Percentiles rank a stretch among this genome's conserved stretches.
These are phyloP conservation scores for Eupithecia abbreviata DNA, from an alignment of 2,888 invertebrate species.

Conservation along the genomic window DNA sequence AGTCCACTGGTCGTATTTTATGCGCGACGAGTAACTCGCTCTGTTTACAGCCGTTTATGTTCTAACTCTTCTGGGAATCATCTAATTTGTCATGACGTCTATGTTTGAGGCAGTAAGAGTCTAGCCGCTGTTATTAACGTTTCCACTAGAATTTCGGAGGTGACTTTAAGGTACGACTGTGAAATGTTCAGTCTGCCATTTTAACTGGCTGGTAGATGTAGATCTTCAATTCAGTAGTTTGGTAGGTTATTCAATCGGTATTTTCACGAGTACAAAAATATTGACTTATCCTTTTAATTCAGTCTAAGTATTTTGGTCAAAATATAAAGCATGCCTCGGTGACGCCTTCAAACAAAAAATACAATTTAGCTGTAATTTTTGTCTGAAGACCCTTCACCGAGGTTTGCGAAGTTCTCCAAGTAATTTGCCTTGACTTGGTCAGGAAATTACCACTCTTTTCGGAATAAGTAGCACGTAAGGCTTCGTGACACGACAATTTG, in stretches of 20 bases:
- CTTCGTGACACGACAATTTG: slow-evolving; percentile 41
- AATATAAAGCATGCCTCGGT: not conserved
- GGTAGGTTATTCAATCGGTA: not conserved
- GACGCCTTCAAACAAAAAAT: too few species aligned
- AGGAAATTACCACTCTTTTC: slow-evolving; percentile 44
- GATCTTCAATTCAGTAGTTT: not conserved
- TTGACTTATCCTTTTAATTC: not conserved
- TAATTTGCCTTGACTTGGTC: slow-evolving; percentile 40
- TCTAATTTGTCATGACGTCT: slow-evolving; percentile 35
- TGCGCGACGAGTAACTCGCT: slow-evolving; percentile 33
- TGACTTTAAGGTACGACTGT: not conserved
- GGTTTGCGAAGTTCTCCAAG: slow-evolving; percentile 27
- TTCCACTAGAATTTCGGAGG: not conserved
- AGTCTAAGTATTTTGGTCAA: slow-evolving; percentile 8
- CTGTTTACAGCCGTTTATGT: slow-evolving; percentile 38
- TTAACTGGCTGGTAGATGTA: not conserved
- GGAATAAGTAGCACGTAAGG: slow-evolving; percentile 36
- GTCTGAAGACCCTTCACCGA: slow-evolving; percentile 8
- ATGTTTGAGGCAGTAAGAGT: not conserved
- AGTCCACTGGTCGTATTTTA: slow-evolving; percentile 37
- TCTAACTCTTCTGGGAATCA: slow-evolving; percentile 33
- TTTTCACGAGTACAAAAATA: not conserved
- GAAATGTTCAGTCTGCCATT: not conserved
- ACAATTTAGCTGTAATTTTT: slow-evolving; percentile 11
- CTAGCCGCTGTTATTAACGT: not conserved